Evolutionary conservation across 2,113 vertebrate species (phyloP).

Genomic region (Microtus richardsoni): DNA sequence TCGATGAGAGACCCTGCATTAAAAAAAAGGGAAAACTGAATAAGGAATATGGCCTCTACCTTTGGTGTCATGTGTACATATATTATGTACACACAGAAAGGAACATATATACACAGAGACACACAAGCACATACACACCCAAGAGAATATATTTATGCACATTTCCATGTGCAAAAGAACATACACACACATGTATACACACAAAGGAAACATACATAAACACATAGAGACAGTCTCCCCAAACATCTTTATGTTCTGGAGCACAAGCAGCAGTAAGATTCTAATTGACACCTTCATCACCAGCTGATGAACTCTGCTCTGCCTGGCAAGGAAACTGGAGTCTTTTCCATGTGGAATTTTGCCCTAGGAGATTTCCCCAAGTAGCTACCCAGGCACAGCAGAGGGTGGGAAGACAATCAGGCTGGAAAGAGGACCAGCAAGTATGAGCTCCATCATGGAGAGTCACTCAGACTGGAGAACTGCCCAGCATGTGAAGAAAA

Average conservation of each 20-base stretch:
- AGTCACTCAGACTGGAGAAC: neutral
- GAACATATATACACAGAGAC: neutral
- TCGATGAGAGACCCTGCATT: neutral
- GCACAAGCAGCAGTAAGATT: neutral
- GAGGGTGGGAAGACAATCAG: neutral
- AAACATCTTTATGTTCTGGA: neutral
- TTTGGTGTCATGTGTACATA: neutral
- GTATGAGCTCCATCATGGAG: neutral
- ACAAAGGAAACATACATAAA: neutral
- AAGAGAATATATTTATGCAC: neutral
- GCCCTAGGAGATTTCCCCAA: neutral
- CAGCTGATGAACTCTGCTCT: too few relatives aligned
- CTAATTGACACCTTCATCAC: neutral
- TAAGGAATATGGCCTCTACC: neutral
- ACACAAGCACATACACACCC: neutral
- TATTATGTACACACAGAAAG: neutral
- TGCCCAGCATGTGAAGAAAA: neutral
- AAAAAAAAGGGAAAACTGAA: neutral
- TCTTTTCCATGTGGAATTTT: neutral
- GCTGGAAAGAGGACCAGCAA: neutral
- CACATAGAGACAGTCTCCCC: neutral
- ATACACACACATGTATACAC: too few relatives aligned
- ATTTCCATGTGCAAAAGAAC: neutral
- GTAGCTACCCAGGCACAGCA: accelerated
- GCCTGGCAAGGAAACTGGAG: neutral